Evolutionary conservation across 1,140 invertebrate genomes (phyloP).

Genomic region (Caerostris darwini): DNA sequence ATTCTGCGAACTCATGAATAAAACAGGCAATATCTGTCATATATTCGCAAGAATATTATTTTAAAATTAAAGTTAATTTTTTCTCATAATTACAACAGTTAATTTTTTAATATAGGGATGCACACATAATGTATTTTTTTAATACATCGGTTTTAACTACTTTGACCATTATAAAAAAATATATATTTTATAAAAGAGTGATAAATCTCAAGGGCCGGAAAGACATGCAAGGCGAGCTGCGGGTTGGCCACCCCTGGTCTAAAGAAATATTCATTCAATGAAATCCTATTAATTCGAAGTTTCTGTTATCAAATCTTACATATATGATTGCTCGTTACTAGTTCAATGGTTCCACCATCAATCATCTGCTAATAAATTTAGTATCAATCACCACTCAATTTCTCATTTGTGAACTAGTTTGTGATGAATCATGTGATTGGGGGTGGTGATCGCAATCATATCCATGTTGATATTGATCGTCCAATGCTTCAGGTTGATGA

Average conservation of each 20-base stretch:
- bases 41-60: no score
- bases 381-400: background rate
- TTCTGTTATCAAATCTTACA: background rate
- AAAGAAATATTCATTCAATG: background rate
- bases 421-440: background rate
- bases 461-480: background rate
- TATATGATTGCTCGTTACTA: background rate
- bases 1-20: no score
- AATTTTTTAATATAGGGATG: no score
- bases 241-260: background rate
- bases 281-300: background rate
- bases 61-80: no score
- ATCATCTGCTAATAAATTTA: background rate
- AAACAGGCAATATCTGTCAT: no score
- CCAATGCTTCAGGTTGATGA: constrained; percentile 9
- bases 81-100: no score
- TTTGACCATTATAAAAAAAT: no score
- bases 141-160: no score
- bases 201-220: no score
- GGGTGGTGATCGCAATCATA: background rate
- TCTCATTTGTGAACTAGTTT: constrained; percentile 23
- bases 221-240: no score
- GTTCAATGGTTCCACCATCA: background rate
- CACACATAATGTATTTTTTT: no score
- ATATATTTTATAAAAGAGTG: no score